Conservation (phyloP, 2,113 vertebrate species). For the Micronycteris hirsuta region DNA sequence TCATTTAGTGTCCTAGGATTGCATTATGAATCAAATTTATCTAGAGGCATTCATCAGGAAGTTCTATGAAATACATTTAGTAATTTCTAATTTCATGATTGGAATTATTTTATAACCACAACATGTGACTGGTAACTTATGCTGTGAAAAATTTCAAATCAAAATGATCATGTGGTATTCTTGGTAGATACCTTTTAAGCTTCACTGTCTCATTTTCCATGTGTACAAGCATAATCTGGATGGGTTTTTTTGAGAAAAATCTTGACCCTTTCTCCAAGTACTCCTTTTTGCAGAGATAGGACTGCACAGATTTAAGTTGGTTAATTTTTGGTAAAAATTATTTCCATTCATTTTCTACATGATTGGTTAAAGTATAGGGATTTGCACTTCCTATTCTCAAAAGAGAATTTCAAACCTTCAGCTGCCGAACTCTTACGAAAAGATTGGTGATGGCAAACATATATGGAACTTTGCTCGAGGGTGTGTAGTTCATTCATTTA, state of each 20-base stretch:
- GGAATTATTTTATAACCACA: neutral
- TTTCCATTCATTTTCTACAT: constrained; percentile 4
- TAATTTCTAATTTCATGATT: neutral
- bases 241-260: neutral
- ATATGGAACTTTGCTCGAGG: neutral
- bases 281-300: neutral
- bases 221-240: neutral
- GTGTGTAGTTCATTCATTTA: neutral
- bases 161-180: neutral
- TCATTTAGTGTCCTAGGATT: constrained; percentile 24
- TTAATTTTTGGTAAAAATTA: neutral
- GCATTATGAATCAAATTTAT: constrained; percentile 31
- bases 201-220: neutral
- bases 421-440: neutral
- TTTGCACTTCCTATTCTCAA: neutral
- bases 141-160: neutral
- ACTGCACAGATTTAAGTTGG: neutral
- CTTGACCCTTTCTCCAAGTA: neutral
- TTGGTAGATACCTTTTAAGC: neutral
- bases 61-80: neutral
- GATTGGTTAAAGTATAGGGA: neutral
- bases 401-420: neutral
- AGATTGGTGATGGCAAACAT: neutral
- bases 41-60: neutral
- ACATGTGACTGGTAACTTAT: neutral